Conservation (phyloP, 2,113 vertebrate genomes). For the Mesoclemmys tuberculata region DNA sequence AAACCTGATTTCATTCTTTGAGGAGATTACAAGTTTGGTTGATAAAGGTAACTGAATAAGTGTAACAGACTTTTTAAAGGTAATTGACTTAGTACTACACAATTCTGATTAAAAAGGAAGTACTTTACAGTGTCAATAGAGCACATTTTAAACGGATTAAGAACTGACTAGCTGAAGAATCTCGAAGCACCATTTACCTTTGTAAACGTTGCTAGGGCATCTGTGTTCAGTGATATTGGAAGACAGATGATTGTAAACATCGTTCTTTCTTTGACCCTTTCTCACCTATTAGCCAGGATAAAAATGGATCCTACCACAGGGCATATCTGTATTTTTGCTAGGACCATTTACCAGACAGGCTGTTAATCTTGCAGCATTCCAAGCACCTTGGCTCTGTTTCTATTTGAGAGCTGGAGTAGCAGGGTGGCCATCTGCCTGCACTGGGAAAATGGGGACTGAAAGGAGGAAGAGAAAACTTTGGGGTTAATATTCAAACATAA, state of each 20-base stretch:
- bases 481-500: not conserved
- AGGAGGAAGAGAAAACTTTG: not conserved
- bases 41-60: not conserved
- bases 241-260: not conserved
- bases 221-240: not conserved
- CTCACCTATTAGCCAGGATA: not conserved
- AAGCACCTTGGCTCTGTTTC: not conserved
- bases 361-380: not conserved
- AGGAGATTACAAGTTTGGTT: not conserved
- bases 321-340: not conserved
- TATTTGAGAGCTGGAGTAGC: not conserved
- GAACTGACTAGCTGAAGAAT: not conserved
- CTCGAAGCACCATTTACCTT: not conserved
- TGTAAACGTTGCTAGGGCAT: not conserved
- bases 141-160: not conserved
- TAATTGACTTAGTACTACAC: not conserved
- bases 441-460: not conserved
- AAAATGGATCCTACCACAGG: not conserved
- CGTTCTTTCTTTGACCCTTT: not conserved
- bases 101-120: not conserved
- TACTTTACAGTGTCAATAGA: not conserved
- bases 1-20: not conserved
- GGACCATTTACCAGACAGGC: not conserved
- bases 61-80: not conserved
- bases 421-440: not conserved